Percentiles rank a stretch among this genome's conserved stretches.
These are phyloP conservation scores for Petrocephalus microphthalmus DNA, from an alignment of 2,113 vertebrate genomes.

Conservation along the genomic window DNA sequence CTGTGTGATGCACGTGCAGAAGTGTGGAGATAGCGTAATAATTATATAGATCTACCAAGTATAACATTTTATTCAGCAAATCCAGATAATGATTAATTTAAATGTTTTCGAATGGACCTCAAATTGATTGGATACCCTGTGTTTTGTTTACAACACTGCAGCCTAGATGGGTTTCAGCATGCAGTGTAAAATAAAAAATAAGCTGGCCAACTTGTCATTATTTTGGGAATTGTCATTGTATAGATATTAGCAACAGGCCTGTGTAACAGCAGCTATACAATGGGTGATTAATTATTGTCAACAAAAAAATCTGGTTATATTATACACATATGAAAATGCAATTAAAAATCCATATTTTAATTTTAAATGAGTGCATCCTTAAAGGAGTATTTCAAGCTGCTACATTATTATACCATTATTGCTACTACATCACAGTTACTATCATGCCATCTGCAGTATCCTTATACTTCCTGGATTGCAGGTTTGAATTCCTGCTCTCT, in stretches of 20 bases:
- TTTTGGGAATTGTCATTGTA: not conserved
- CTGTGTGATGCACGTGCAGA: not conserved
- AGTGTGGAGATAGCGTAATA: not conserved
- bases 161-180: not conserved
- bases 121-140: not conserved
- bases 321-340: too few relatives aligned
- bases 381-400: not conserved
- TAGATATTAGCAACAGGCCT: not conserved
- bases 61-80: not conserved
- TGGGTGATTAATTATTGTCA: too few relatives aligned
- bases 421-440: too few relatives aligned
- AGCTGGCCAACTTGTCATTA: not conserved
- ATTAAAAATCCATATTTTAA: too few relatives aligned
- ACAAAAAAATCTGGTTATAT: too few relatives aligned
- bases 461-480: not conserved
- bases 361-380: not conserved
- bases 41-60: not conserved
- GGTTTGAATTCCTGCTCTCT: not conserved
- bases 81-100: not conserved
- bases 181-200: not conserved
- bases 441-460: not conserved
- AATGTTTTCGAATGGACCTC: not conserved
- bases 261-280: too few relatives aligned
- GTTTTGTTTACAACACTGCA: not conserved
- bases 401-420: not conserved